phyloP scores from a whole-genome alignment of 2,113 vertebrate species.

The Etheostoma cragini region DNA sequence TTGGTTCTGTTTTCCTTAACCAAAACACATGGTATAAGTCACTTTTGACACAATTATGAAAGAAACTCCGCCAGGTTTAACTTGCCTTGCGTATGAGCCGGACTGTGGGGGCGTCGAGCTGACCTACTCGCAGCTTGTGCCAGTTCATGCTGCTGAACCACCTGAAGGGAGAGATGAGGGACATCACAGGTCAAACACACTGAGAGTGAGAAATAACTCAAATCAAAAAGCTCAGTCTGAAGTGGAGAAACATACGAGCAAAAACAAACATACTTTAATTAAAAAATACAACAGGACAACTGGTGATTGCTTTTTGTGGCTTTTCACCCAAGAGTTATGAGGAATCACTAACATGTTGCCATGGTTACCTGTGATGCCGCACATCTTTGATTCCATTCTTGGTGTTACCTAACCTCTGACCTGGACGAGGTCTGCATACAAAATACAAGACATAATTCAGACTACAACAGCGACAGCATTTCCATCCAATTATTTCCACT shows the following conservation, averaged over 20 bases:
- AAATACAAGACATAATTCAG: background rate
- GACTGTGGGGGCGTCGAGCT: conserved; percentile 84
- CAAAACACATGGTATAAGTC: background rate
- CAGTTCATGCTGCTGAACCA: conserved; percentile 87
- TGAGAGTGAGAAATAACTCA: background rate
- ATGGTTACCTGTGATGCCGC: conserved; percentile 84
- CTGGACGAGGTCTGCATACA: conserved; percentile 81
- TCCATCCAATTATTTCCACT: background rate
- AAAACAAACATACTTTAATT: background rate
- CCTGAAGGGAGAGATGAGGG: conserved; percentile 55
- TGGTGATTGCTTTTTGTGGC: background rate
- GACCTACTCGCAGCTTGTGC: conserved; percentile 84
- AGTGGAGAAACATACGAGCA: background rate
- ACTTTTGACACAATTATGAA: background rate
- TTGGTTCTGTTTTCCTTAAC: background rate
- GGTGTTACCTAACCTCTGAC: conserved; percentile 86
- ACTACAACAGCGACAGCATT: background rate
- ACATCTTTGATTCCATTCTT: conserved; percentile 87
- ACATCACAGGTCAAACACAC: background rate
- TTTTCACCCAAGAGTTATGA: background rate
- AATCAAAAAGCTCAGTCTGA: background rate
- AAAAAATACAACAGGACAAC: background rate
- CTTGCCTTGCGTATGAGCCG: conserved; percentile 83
- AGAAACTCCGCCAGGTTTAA: background rate
- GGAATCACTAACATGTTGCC: background rate